Conservation (phyloP, 2,113 vertebrate species). For the Pithys albifrons region DNA sequence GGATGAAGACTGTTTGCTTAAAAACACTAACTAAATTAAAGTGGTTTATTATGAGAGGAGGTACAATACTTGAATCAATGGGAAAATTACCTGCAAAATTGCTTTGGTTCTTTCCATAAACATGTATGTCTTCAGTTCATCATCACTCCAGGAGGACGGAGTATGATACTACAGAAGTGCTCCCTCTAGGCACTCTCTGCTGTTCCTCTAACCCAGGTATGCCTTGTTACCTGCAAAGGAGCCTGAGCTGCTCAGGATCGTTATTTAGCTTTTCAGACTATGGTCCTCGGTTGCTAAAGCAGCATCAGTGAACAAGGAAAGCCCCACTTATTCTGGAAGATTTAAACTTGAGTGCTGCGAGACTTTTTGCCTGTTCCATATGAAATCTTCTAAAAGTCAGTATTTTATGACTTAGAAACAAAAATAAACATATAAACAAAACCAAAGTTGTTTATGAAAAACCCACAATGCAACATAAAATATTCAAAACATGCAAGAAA, state of each 20-base stretch:
- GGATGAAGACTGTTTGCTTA: background rate
- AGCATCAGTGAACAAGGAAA: background rate
- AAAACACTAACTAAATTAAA: background rate
- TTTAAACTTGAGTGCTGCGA: background rate
- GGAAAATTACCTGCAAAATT: background rate
- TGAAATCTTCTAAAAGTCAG: background rate
- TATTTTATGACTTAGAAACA: background rate
- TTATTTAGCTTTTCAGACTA: background rate
- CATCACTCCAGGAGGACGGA: background rate
- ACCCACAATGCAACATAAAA: background rate
- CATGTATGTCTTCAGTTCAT: background rate
- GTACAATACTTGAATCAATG: rapidly evolving
- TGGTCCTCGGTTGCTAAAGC: background rate
- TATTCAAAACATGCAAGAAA: background rate
- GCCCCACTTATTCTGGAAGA: background rate
- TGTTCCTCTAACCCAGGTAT: background rate
- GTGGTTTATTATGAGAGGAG: background rate
- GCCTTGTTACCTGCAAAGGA: background rate
- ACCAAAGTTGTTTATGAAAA: background rate
- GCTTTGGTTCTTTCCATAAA: background rate
- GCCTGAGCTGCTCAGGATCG: background rate
- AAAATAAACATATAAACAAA: background rate
- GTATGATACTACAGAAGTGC: background rate
- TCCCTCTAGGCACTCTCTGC: background rate
- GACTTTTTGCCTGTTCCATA: background rate